Conservation (phyloP, 2,113 vertebrate genomes). For the Tinamus guttatus region DNA sequence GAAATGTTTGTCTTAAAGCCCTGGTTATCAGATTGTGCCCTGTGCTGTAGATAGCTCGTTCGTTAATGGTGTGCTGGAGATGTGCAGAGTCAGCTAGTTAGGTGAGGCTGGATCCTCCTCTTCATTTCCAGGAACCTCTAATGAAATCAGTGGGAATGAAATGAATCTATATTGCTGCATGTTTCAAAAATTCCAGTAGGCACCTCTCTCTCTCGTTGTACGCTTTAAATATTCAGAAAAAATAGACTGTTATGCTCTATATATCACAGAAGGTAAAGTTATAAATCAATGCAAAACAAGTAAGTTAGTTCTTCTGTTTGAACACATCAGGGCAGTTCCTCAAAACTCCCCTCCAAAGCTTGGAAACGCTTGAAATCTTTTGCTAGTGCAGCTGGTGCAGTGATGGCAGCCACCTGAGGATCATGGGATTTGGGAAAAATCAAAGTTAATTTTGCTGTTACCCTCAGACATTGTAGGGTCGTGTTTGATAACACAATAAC, state of each 20-base stretch:
- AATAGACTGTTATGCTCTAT: background rate
- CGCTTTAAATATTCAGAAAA: background rate
- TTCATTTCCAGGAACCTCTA: background rate
- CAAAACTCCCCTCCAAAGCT: background rate
- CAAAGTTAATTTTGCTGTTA: background rate
- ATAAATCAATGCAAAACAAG: background rate
- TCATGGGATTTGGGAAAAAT: background rate
- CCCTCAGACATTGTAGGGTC: background rate
- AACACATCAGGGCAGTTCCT: background rate
- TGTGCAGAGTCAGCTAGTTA: background rate
- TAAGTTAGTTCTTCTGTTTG: background rate
- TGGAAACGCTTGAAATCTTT: background rate
- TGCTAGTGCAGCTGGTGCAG: rapidly evolving
- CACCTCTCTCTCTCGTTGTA: background rate
- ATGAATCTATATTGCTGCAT: background rate
- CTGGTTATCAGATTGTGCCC: slow-evolving; percentile 28
- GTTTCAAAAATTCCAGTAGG: background rate
- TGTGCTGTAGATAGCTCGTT: slow-evolving; percentile 16
- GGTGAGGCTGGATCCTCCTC: background rate
- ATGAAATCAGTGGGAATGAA: background rate
- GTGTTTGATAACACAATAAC: background rate
- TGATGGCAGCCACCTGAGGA: background rate
- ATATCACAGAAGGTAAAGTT: background rate
- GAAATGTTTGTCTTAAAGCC: slow-evolving; percentile 39
- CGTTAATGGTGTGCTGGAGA: slow-evolving; percentile 32